Conservation (phyloP, 1,140 invertebrate species). For the Pseudomyrmex cubaensis region DNA sequence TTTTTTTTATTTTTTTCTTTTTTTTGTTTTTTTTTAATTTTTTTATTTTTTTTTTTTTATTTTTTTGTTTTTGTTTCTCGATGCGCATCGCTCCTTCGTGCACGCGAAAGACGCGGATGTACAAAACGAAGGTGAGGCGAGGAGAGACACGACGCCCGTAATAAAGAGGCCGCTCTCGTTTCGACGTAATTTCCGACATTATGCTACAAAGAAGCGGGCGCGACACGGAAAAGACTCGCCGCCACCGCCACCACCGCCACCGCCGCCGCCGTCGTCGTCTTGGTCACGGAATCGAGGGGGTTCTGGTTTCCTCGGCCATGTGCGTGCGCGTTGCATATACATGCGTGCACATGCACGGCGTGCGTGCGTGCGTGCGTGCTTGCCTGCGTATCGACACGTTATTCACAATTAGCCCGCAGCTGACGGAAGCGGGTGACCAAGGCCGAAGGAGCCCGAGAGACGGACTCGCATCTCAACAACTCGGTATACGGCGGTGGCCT, state of each 20-base stretch:
- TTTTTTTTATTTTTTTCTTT: too few species aligned
- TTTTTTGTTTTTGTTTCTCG: background rate
- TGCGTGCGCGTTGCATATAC: too few species aligned
- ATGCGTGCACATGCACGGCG: background rate
- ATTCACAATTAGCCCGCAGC: conserved; percentile 77
- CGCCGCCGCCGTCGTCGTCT: background rate
- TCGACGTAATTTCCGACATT: conserved; percentile 56
- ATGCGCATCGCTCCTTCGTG: background rate
- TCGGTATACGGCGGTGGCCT: conserved; percentile 71
- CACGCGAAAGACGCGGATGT: background rate
- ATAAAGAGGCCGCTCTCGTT: conserved; percentile 58
- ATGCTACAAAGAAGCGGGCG: conserved; percentile 46
- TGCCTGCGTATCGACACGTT: conserved; percentile 59
- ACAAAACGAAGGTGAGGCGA: conserved; percentile 36
- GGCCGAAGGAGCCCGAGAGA: conserved; percentile 71
- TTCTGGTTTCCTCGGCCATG: background rate
- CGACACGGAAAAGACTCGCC: conserved; percentile 47
- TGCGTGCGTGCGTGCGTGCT: background rate
- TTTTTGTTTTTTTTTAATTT: too few species aligned
- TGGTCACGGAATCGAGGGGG: conserved; percentile 43
- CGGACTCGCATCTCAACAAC: conserved; percentile 75
- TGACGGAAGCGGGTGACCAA: conserved; percentile 78
- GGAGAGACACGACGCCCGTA: conserved; percentile 48
- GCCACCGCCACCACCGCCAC: background rate
- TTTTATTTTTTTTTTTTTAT: background rate